A percentile compares a stretch with the other conserved stretches of the same genome.
phyloP scores from a whole-genome alignment of 2,113 vertebrate genomes.

The Terrapene triunguis region DNA sequence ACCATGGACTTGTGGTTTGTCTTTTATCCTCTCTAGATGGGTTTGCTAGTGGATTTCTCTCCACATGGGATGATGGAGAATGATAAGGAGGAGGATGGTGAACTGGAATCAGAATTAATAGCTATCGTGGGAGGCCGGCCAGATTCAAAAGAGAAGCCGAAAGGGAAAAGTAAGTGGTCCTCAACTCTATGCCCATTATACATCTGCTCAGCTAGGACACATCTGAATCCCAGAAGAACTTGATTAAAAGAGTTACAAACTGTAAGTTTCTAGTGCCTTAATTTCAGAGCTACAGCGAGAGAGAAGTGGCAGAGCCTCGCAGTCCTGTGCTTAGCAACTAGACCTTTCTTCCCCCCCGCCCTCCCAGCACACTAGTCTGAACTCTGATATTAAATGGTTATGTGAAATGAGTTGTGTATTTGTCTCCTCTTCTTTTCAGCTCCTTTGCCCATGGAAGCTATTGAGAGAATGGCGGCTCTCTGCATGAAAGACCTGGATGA shows the following conservation, averaged over 20 bases:
- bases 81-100: conserved; percentile 83
- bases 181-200: fast-evolving
- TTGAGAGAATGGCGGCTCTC: conserved; percentile 91
- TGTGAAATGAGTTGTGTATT: fast-evolving
- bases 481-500: conserved; percentile 93
- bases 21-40: conserved; percentile 80
- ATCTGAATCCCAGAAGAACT: neutral
- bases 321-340: neutral
- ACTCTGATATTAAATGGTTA: fast-evolving
- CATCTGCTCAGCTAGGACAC: too few species aligned
- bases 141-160: conserved; percentile 78
- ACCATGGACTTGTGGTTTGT: neutral
- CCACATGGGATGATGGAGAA: conserved; percentile 79
- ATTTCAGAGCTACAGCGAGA: neutral
- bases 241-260: neutral
- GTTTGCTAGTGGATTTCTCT: conserved; percentile 87
- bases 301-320: neutral
- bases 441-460: conserved; percentile 89
- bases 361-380: neutral
- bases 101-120: conserved; percentile 90
- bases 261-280: neutral
- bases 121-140: conserved; percentile 84
- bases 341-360: neutral
- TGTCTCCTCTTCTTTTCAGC: conserved; percentile 66
- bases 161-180: conserved; percentile 77